Percentiles rank a stretch among this genome's conserved stretches.
These are phyloP conservation scores for Struthidea cinerea DNA, from an alignment of 2,113 vertebrate species.

Conservation along the genomic window DNA sequence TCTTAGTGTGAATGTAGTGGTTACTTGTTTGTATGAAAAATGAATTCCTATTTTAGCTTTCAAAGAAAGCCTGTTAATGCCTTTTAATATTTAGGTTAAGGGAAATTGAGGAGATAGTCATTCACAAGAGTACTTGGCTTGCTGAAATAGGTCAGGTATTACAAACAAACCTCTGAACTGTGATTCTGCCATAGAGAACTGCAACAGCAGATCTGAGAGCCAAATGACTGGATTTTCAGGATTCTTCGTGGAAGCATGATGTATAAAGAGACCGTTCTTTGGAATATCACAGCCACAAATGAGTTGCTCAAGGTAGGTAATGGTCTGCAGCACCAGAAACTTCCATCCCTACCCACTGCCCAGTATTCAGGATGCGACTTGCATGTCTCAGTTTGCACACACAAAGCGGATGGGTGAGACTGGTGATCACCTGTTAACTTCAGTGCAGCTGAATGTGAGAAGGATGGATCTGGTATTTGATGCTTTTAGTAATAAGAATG, in stretches of 20 bases:
- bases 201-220: not conserved
- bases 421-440: not conserved
- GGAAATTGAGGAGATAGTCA: not conserved
- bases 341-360: not conserved
- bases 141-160: not conserved
- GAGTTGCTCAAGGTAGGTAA: not conserved
- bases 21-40: not conserved
- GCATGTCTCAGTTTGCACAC: accelerated
- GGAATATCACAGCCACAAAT: not conserved
- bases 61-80: not conserved
- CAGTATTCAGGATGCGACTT: not conserved
- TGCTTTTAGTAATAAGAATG: not conserved
- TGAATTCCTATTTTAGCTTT: not conserved
- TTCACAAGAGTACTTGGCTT: not conserved
- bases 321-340: not conserved
- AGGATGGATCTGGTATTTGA: not conserved
- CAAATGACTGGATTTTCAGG: not conserved
- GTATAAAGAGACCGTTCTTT: not conserved
- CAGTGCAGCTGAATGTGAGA: not conserved
- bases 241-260: not conserved
- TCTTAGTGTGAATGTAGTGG: not conserved
- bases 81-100: not conserved
- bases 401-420: not conserved
- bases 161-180: not conserved
- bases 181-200: not conserved